These are phyloP conservation scores for Onchidella celtica DNA, from an alignment of 2,888 invertebrate species.

Conservation along the genomic window DNA sequence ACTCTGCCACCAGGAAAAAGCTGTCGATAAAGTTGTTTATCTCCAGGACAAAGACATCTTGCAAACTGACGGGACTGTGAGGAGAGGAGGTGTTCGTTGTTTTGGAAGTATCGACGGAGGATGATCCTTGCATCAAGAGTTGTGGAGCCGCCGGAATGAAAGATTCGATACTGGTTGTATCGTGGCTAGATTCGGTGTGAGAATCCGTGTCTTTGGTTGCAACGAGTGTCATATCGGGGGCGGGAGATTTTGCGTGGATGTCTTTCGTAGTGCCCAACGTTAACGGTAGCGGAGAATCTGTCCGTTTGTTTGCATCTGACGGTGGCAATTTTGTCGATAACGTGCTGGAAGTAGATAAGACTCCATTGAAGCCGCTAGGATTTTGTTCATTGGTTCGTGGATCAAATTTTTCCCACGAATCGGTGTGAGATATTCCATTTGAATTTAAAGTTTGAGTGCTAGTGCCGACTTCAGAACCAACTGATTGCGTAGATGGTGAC, in stretches of 20 bases:
- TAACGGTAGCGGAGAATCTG: neutral
- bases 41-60: constrained; percentile 55
- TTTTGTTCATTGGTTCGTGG: neutral
- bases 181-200: neutral
- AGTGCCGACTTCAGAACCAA: no score
- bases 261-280: neutral
- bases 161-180: no score
- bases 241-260: no score
- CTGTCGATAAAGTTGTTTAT: constrained; percentile 59
- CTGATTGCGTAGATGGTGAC: no score
- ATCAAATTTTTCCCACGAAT: no score
- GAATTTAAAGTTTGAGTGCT: no score
- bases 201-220: neutral
- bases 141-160: neutral
- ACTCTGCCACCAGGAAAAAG: constrained; percentile 60
- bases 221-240: neutral
- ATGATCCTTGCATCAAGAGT: neutral
- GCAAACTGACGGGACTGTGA: constrained; percentile 21
- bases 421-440: no score
- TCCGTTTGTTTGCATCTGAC: neutral
- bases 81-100: neutral
- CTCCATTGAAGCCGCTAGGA: neutral
- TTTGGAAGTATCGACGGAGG: neutral
- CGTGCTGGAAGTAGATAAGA: neutral
- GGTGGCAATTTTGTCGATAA: neutral